Evolutionary conservation across 1,140 invertebrate genomes (phyloP), one percentile per base, ranked within the genome.

Genomic region (Formica selysi): DNA sequence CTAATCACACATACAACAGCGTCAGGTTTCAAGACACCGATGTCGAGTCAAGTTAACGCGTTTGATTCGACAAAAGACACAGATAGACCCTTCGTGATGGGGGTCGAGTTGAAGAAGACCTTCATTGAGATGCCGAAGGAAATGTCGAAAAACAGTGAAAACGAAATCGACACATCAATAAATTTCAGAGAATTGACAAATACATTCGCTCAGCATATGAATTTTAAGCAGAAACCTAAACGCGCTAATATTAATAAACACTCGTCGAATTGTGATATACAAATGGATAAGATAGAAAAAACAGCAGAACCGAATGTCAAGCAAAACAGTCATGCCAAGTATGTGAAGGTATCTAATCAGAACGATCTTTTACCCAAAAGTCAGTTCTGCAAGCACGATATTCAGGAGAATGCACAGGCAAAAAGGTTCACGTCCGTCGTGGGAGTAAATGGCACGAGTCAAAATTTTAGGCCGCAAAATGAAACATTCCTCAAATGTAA

Each of bases 121-220:
- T 67, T 26, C 29, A 3, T 36, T 0, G 74, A 91, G 65, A 59
- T 54, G 29, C 64, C 59, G 4, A 71, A 48, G 19, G 76, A 83
- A 41, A 67, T 38, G 5, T 29, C 32, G 2, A 90, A 57, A 8
- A 79, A 79, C 19, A 65, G 83, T 5, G 85, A 91, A 2, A 88
- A 85, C 1, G 81, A 87, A 16, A 88, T 93, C 54, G 92, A 93
- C 38, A 91, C 89, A 11, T 87, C 93, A 19, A 80, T 94, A 6
- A 95, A 94, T 61, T 94, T 95, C 59, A 91, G 74, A 51, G 93
- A 95, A 71, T 62, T 95, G n/a, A 89, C 94, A 0, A 94, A 93
- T 73, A 78, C 93, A 1, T 95, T 95, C 68, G 93, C 92, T 7
- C 91, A 94, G 32, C 86, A 93, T 7, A 81, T 92, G 1, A 91